Base-by-base conservation (phyloP, 2,797 vertebrate species). In the Chaetodon trifasciatus region DNA sequence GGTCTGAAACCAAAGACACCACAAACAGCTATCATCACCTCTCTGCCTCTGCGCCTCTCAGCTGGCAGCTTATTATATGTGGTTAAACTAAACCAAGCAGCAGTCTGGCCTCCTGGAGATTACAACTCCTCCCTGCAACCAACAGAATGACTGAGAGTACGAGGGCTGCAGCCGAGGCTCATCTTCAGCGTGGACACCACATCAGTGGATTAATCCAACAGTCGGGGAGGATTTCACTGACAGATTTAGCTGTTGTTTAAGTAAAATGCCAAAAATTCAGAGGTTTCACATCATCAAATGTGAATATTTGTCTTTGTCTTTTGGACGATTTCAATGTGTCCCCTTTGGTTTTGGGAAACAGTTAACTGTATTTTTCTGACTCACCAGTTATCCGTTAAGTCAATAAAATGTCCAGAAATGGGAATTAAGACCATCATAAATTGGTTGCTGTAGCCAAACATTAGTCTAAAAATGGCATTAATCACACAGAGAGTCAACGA, bases 1-100 rank as follows among this genome's bases (percentile, higher is more conserved):
- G 82, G 60, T 69, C 70, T 81, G 64, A 73, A 85, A 87, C 82
- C 83, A 53, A 78, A 81, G 58, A 62, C 81, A 85, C 69, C 81
- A 84, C 86, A 83, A 85, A 86, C 60, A 81, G 74, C 85, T 16
- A 64, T 82, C 80, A 39, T 77, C 84, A 53, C 76, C 84, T 74
- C 82, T 39, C 79, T 23, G 81, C 74, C 77, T 73, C 67, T 19
- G 44, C 19, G 83, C 81, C 77, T 74, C 73, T 71, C 40, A 7
- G 46, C 79, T 69, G 74, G 74, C 83, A 66, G 77, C 62, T 76
- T 32, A 62, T 86, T 76, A 78, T 73, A 74, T 78, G 86, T 56
- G 82, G 84, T 87, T 84, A 64, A 76, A 84, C 60, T 49, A 37
- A 56, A 66, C 69, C 78, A 16, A 75, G 9, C 80, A 17, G 55